Evolutionary conservation across 1,140 invertebrate genomes (phyloP).

Genomic region (Trialeurodes vaporariorum): DNA sequence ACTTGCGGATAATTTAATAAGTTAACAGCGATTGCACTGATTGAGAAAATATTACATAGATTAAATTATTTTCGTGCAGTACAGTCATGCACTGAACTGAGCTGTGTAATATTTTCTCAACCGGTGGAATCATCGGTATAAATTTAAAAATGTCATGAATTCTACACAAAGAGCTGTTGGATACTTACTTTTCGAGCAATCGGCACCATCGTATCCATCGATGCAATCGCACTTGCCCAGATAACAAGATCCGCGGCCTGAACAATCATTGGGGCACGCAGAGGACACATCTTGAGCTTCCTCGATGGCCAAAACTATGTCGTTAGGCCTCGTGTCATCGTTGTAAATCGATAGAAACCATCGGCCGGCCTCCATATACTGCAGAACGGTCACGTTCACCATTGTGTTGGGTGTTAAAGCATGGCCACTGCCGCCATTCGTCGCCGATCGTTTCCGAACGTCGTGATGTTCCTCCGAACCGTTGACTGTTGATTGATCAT

Average conservation of each 20-base stretch:
- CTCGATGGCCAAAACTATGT: constrained; percentile 57
- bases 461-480: background rate
- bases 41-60: too few species aligned
- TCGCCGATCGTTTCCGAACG: background rate
- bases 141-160: too few species aligned
- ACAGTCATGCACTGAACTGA: too few species aligned
- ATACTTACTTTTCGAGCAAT: constrained; percentile 82
- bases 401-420: background rate
- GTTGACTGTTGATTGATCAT: background rate
- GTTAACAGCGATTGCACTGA: too few species aligned
- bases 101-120: too few species aligned
- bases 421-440: constrained; percentile 4
- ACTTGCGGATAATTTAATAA: too few species aligned
- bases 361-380: constrained; percentile 80
- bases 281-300: constrained; percentile 77
- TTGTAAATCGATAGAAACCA: constrained; percentile 96
- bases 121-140: too few species aligned
- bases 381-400: constrained; percentile 54
- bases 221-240: constrained; percentile 92
- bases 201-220: constrained; percentile 82
- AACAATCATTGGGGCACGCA: constrained; percentile 88
- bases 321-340: constrained; percentile 74
- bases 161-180: too few species aligned
- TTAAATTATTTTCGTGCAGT: too few species aligned
- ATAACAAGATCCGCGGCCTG: constrained; percentile 86